Conservation (phyloP, 2,113 vertebrate genomes). For the Coryphaenoides rupestris region DNA sequence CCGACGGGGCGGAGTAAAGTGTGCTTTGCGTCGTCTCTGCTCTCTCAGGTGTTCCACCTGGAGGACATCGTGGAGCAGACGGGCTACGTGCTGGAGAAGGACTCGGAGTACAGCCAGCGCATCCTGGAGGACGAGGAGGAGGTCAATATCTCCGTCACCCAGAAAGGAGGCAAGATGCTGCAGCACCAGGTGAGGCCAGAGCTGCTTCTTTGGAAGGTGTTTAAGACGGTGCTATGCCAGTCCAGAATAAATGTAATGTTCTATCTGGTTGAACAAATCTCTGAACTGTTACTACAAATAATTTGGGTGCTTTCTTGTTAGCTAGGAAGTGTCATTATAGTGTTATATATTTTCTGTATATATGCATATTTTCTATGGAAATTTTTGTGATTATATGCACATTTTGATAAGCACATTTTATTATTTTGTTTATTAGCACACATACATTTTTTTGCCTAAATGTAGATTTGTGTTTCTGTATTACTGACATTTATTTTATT, state of each 20-base stretch:
- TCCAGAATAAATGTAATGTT: no score
- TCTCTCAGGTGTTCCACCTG: slow-evolving; percentile 86
- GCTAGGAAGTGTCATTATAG: neutral
- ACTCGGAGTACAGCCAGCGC: slow-evolving; percentile 93
- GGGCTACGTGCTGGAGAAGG: slow-evolving; percentile 88
- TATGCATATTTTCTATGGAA: no score
- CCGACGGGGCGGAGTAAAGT: neutral
- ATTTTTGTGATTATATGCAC: no score
- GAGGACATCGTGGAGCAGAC: slow-evolving; percentile 95
- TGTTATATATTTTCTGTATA: neutral
- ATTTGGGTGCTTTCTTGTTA: neutral
- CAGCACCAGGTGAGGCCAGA: slow-evolving; percentile 67
- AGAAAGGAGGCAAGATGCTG: slow-evolving; percentile 80
- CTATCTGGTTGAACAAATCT: no score
- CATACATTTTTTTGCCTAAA: no score
- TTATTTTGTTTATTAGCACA: no score
- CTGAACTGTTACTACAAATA: no score
- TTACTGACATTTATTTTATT: no score
- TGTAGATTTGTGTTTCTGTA: no score
- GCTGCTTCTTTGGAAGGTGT: neutral
- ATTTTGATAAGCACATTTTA: no score
- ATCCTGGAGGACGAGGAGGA: slow-evolving; percentile 95
- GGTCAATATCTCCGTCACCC: slow-evolving; percentile 79
- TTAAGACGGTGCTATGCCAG: no score
- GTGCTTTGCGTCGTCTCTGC: slow-evolving; percentile 5